phyloP scores from a whole-genome alignment of 2,888 invertebrate species.

The Melanostoma scalare region DNA sequence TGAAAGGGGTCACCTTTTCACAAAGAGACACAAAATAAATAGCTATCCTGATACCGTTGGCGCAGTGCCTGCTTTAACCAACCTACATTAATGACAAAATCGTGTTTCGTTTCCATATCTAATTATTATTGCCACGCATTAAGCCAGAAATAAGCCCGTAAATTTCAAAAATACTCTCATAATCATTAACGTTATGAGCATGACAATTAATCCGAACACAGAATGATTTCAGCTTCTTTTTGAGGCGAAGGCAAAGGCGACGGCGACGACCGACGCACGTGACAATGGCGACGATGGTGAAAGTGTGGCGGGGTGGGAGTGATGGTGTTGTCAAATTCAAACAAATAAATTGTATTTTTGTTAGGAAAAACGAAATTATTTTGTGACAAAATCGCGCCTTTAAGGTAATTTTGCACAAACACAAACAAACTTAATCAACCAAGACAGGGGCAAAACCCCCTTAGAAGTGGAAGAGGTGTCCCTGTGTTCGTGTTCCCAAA shows the following conservation, averaged over 20 bases:
- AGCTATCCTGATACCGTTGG: conserved; percentile 3
- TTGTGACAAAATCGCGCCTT: conserved; percentile 68
- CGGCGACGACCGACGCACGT: conserved; percentile 15
- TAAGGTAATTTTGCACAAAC: conserved; percentile 17
- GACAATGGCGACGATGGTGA: conserved; percentile 18
- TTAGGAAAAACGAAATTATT: conserved; percentile 2
- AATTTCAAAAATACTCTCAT: conserved; percentile 64
- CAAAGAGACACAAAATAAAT: not conserved
- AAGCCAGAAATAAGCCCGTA: conserved; percentile 43
- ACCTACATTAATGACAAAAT: conserved; percentile 67
- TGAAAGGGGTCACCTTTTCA: conserved; percentile 30
- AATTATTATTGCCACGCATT: conserved; percentile 69
- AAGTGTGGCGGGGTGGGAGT: too few relatives aligned
- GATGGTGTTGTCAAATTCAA: not conserved
- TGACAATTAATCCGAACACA: conserved; percentile 29
- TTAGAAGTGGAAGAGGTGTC: conserved; percentile 32
- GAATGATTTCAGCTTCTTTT: conserved; percentile 31
- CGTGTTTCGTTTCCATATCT: conserved; percentile 66
- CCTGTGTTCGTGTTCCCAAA: conserved; percentile 55
- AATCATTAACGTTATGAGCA: conserved; percentile 66
- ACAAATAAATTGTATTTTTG: conserved; percentile 16
- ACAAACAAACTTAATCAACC: not conserved
- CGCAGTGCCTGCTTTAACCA: conserved; percentile 6
- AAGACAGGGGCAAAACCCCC: not conserved
- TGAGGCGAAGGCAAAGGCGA: conserved; percentile 22